Base-by-base conservation (phyloP, 2,888 invertebrate genomes). In the Tigriopus californicus region DNA sequence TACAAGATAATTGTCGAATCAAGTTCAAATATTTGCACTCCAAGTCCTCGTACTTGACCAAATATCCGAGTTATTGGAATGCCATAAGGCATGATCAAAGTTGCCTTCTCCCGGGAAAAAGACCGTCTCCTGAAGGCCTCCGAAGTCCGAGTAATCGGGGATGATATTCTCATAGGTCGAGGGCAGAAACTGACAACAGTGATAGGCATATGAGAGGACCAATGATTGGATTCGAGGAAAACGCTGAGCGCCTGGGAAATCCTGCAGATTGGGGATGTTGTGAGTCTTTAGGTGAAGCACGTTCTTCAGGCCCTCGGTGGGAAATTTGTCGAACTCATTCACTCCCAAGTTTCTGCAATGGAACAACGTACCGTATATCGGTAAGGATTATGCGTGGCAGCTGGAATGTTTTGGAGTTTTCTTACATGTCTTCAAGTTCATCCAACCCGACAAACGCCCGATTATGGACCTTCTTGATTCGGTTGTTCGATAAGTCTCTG, bases 131-230 rank as follows among this genome's bases (percentile, higher is more conserved):
- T 78, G 74, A 60, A 78, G 67, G 64, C 22, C 41, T 6, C 33
- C 33, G 22, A 33, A 22, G n/a, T 47, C 58, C 4, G 25, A 48
- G 13, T 46, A 46, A 11, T 46, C 47, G 11, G 49, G 49, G 49
- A 22, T 25, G 41, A 44, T 4, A 22, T 25, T 18, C 11, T 22
- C 24, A 46, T 52, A 33, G 12, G 24, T 18, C 18, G 54, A 62
- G 48, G 58, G 61, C 40, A 86, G 71, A 73, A 87, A 91, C 63
- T 87, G 83, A 73, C 94, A 94, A 74, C 94, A 95, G 71, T 95
- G 94, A 74, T 94, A 95, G 64, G 94, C 92, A 72, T 92, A 94
- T 1, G 91, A 86, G 44, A 94, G 74, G 46, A 86, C 81, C 67
- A 92, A 75, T 12, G 82, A 83, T 74, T 85, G 82, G 63, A 92